Evolutionary conservation across 2,113 vertebrate species (phyloP).

Genomic region (Colistium nudipinnis): DNA sequence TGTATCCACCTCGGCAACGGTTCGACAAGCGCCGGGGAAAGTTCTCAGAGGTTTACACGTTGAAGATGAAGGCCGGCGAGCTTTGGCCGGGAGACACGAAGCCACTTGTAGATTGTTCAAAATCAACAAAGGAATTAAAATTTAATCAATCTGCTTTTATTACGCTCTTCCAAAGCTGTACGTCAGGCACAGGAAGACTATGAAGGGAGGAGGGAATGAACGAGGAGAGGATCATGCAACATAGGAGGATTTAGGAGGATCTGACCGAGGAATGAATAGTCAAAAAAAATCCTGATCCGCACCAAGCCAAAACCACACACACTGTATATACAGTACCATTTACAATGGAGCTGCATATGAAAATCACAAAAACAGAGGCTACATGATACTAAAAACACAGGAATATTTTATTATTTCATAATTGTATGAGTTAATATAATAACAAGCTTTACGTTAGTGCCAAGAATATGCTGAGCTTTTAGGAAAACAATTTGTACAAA

Average conservation of each 20-base stretch:
- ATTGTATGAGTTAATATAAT: background rate
- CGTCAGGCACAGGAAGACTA: background rate
- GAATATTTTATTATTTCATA: background rate
- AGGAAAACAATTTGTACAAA: background rate
- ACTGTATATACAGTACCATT: background rate
- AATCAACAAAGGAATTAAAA: slow-evolving; percentile 47
- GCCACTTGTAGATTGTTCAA: slow-evolving; percentile 37
- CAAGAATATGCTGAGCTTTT: background rate
- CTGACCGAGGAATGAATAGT: background rate
- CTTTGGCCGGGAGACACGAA: slow-evolving; percentile 39
- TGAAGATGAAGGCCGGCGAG: slow-evolving; percentile 46
- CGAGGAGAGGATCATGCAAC: background rate
- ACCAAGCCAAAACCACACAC: background rate
- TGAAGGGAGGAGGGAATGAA: background rate
- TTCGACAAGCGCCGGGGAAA: slow-evolving; percentile 62
- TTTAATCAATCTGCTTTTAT: slow-evolving; percentile 35
- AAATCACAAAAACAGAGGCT: background rate
- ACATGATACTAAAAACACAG: background rate
- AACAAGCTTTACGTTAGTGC: background rate
- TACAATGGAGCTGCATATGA: background rate
- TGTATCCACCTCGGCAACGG: slow-evolving; percentile 63
- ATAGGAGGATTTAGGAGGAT: background rate
- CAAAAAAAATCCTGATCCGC: background rate
- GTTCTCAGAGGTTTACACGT: slow-evolving; percentile 62
- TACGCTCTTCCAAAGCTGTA: slow-evolving; percentile 2